Conservation (phyloP, 2,888 invertebrate species). For the Hypena proboscidalis region DNA sequence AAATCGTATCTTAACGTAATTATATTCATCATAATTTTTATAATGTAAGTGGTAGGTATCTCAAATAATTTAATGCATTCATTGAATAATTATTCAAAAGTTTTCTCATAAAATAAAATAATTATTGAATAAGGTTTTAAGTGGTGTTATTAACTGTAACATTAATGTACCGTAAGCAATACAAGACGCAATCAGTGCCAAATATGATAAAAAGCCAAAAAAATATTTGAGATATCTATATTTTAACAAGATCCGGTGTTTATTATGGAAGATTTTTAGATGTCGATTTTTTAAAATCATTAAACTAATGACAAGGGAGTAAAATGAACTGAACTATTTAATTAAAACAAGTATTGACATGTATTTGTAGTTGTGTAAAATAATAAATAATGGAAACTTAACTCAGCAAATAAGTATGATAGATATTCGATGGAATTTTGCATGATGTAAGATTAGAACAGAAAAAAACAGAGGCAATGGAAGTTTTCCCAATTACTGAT, state of each 20-base stretch:
- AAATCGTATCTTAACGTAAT: slow-evolving; percentile 37
- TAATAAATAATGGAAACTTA: slow-evolving; percentile 40
- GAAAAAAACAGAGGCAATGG: slow-evolving; percentile 13
- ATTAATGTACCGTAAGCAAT: no score
- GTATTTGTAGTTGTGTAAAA: slow-evolving; percentile 66
- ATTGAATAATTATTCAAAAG: no score
- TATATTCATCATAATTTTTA: slow-evolving; percentile 37
- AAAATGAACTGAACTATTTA: slow-evolving; percentile 80
- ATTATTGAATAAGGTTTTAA: no score
- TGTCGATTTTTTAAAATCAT: slow-evolving; percentile 64
- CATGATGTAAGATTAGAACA: slow-evolving; percentile 44
- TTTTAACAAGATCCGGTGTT: slow-evolving; percentile 43
- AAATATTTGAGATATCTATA: slow-evolving; percentile 43
- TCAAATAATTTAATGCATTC: slow-evolving; percentile 41
- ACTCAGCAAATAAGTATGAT: slow-evolving; percentile 44
- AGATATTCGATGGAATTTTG: slow-evolving; percentile 56
- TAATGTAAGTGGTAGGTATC: slow-evolving; percentile 36
- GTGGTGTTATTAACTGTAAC: no score
- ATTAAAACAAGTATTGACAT: slow-evolving; percentile 62
- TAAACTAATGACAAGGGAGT: slow-evolving; percentile 71
- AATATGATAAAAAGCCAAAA: background rate
- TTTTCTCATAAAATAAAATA: no score
- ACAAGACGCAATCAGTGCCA: no score
- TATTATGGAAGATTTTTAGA: slow-evolving; percentile 50
- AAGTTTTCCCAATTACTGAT: slow-evolving; percentile 3